Conservation (phyloP, 2,888 invertebrate species). For the Eurois occulta region DNA sequence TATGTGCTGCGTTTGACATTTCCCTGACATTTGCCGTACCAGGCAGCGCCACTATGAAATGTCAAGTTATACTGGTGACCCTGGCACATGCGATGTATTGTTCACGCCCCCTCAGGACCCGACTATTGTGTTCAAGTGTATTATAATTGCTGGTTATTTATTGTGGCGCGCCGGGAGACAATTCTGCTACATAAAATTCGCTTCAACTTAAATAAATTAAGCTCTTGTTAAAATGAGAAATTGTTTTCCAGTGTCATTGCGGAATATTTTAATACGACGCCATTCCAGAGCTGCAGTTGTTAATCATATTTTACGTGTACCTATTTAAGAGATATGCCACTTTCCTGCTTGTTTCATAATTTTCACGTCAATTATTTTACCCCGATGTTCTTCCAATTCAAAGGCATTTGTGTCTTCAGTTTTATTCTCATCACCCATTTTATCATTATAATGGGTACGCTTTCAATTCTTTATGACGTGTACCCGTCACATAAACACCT, state of each 20-base stretch:
- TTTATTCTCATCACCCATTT: not conserved
- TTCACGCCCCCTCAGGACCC: constrained; percentile 74
- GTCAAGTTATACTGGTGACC: constrained; percentile 43
- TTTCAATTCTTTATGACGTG: constrained; percentile 20
- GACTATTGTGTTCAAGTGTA: constrained; percentile 79
- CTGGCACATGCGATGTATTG: constrained; percentile 71
- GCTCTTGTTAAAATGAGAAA: constrained; percentile 55
- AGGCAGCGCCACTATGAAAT: constrained; percentile 47
- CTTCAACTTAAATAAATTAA: constrained; percentile 64
- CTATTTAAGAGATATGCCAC: not conserved
- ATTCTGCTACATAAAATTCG: constrained; percentile 69
- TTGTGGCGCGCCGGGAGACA: constrained; percentile 75
- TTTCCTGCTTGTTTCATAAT: not conserved
- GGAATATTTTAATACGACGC: constrained; percentile 17
- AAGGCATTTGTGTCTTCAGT: not conserved
- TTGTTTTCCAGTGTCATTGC: constrained; percentile 30
- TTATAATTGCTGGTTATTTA: constrained; percentile 85
- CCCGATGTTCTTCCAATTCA: not conserved
- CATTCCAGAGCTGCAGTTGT: not conserved
- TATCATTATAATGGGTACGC: not conserved
- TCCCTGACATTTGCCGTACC: constrained; percentile 21
- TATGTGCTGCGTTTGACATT: constrained; percentile 13
- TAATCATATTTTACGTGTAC: constrained; percentile 4
- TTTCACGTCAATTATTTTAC: not conserved
- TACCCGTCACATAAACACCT: constrained; percentile 40